These are phyloP conservation scores for Leptopilina clavipes DNA, from an alignment of 1,140 invertebrate species.

Conservation along the genomic window DNA sequence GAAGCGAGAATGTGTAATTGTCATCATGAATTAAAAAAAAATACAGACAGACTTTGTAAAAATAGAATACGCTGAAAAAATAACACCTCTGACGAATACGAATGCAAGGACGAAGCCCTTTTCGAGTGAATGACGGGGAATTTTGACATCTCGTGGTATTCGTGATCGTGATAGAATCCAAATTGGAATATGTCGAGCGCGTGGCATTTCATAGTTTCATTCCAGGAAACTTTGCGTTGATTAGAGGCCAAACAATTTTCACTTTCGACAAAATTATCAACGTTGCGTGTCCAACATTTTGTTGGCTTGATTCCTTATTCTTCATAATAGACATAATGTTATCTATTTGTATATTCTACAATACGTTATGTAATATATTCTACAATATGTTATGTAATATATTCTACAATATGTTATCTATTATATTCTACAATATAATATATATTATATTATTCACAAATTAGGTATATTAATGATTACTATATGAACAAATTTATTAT, in stretches of 20 bases:
- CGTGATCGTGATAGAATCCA: slow-evolving; percentile 10
- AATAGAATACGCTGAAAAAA: neutral
- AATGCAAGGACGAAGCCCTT: slow-evolving; percentile 13
- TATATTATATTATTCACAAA: neutral
- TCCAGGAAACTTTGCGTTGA: slow-evolving; percentile 20
- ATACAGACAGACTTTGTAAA: neutral
- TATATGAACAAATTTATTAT: no score
- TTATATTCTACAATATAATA: no score
- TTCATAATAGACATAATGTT: no score
- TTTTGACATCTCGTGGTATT: slow-evolving; percentile 26
- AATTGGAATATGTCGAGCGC: slow-evolving; percentile 32
- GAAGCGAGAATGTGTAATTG: neutral
- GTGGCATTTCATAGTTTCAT: slow-evolving; percentile 28
- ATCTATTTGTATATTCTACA: no score
- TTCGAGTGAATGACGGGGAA: neutral
- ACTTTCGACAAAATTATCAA: slow-evolving; percentile 39
- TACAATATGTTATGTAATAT: no score
- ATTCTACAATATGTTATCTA: no score
- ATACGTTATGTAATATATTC: neutral
- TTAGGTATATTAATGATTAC: neutral
- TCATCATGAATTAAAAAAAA: neutral
- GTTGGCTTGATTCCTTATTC: neutral
- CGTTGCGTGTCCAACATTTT: neutral
- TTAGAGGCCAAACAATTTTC: slow-evolving; percentile 36
- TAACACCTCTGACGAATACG: neutral